Conservation (phyloP, 92 coral and sea anemone species). For the Phenganax marumi region DNA sequence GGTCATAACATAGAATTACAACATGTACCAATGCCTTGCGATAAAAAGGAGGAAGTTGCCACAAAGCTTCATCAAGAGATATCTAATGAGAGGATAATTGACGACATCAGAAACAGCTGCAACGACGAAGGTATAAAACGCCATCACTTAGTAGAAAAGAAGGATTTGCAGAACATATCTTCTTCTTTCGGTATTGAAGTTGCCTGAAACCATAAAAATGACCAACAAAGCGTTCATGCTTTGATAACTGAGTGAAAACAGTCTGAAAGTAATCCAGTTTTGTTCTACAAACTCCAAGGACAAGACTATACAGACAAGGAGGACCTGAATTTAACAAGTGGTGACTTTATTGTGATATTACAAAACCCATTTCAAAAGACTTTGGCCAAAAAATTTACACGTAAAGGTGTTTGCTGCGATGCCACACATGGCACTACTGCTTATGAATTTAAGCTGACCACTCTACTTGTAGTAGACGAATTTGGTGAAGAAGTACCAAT, state of each 20-base stretch:
- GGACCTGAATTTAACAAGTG: slow-evolving; percentile 41
- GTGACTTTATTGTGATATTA: slow-evolving; percentile 41
- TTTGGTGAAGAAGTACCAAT: slow-evolving; percentile 59
- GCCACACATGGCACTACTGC: slow-evolving; percentile 66
- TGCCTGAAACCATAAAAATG: slow-evolving; percentile 14
- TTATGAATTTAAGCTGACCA: slow-evolving; percentile 54
- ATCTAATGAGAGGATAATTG: slow-evolving; percentile 49
- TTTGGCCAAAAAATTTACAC: slow-evolving; percentile 48
- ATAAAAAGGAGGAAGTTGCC: slow-evolving; percentile 55
- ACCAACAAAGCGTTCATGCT: slow-evolving; percentile 36
- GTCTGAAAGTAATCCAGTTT: slow-evolving; percentile 35
- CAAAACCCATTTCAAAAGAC: slow-evolving; percentile 53
- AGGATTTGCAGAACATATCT: slow-evolving; percentile 34
- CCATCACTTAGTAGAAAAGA: slow-evolving; percentile 26
- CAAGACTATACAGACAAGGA: slow-evolving; percentile 17
- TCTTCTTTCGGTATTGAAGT: slow-evolving; percentile 23
- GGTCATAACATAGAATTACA: slow-evolving; percentile 55
- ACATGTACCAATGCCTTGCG: slow-evolving; percentile 50
- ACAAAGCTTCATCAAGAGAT: slow-evolving; percentile 65
- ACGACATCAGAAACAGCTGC: slow-evolving; percentile 54
- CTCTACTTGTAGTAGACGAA: slow-evolving; percentile 59
- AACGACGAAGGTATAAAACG: slow-evolving; percentile 17
- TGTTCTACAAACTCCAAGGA: slow-evolving; percentile 26
- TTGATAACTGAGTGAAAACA: slow-evolving; percentile 37
- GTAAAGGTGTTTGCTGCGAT: slow-evolving; percentile 57